These are phyloP conservation scores for Micropterix aruncella DNA, from an alignment of 2,888 invertebrate species.

Conservation along the genomic window DNA sequence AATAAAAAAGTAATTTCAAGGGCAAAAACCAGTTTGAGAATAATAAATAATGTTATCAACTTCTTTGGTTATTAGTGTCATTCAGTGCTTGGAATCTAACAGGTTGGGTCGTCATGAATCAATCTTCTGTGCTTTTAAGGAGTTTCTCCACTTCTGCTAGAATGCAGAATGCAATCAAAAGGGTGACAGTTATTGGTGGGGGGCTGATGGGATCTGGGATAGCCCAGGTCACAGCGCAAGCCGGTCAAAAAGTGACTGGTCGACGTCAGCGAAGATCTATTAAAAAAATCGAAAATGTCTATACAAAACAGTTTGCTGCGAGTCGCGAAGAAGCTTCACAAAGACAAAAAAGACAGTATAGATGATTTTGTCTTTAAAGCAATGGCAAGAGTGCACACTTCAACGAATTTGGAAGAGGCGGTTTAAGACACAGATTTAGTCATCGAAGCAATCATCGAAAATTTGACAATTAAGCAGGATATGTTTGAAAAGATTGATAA, in stretches of 20 bases:
- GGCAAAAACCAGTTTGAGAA: too few species aligned
- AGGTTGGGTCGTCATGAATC: too few species aligned
- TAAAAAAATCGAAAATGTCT: constrained; percentile 55
- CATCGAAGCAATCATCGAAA: too few species aligned
- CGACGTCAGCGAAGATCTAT: constrained; percentile 59
- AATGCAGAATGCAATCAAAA: constrained; percentile 47
- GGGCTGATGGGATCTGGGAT: constrained; percentile 90
- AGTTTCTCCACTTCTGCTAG: constrained; percentile 28
- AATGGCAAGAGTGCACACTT: constrained; percentile 42
- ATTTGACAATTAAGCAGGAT: constrained; percentile 61
- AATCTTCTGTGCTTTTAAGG: constrained; percentile 24
- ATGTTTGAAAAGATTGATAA: constrained; percentile 59
- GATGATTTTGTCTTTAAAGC: constrained; percentile 53
- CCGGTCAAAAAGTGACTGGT: constrained; percentile 74
- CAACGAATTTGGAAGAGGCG: constrained; percentile 44
- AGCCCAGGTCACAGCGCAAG: constrained; percentile 78
- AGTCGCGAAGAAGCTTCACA: constrained; percentile 65
- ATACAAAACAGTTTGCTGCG: constrained; percentile 57
- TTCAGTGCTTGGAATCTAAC: too few species aligned
- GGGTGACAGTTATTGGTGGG: constrained; percentile 72
- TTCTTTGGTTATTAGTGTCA: too few species aligned
- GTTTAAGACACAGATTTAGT: constrained; percentile 57
- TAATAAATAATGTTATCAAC: too few species aligned
- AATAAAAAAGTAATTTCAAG: too few species aligned
- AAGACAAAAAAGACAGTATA: constrained; percentile 49